Percentiles rank a stretch among this genome's conserved stretches.
Evolutionary conservation across 2,797 vertebrate genomes (phyloP).

Genomic region (Helarctos malayanus): DNA sequence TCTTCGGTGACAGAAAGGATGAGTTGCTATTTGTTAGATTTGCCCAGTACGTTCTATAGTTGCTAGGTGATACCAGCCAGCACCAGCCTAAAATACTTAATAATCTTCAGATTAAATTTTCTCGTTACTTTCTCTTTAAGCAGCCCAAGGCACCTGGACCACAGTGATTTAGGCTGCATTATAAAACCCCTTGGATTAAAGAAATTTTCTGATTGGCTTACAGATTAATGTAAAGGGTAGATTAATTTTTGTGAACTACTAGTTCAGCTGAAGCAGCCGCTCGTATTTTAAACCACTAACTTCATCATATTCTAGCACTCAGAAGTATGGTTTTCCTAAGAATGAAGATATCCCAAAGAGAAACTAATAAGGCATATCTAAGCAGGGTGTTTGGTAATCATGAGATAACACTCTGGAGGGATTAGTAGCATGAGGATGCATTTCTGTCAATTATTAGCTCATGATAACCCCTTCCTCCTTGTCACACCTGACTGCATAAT

Average conservation of each 20-base stretch:
- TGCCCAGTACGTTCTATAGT: constrained; percentile 70
- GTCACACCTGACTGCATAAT: constrained; percentile 83
- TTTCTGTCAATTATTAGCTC: constrained; percentile 76
- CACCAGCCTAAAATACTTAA: constrained; percentile 83
- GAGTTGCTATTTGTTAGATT: constrained; percentile 82
- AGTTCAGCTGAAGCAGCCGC: constrained; percentile 80
- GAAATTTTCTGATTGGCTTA: constrained; percentile 85
- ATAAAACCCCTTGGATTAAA: constrained; percentile 85
- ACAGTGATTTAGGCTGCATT: constrained; percentile 83
- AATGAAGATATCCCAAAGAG: constrained; percentile 77
- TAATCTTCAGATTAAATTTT: constrained; percentile 87
- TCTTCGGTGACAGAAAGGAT: constrained; percentile 78
- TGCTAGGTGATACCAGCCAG: constrained; percentile 83
- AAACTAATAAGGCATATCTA: constrained; percentile 83
- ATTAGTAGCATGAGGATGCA: constrained; percentile 76
- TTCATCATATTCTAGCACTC: constrained; percentile 81
- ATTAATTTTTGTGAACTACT: constrained; percentile 85
- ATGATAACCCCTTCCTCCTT: constrained; percentile 78
- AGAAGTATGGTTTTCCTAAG: constrained; percentile 74
- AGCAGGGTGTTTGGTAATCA: constrained; percentile 85
- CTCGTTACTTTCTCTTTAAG: constrained; percentile 87
- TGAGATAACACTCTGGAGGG: constrained; percentile 76
- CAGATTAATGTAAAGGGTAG: constrained; percentile 84
- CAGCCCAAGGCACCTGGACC: constrained; percentile 79
- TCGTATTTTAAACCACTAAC: constrained; percentile 85